Base-by-base conservation (phyloP, 2,888 invertebrate species). In the Eupithecia abbreviata region DNA sequence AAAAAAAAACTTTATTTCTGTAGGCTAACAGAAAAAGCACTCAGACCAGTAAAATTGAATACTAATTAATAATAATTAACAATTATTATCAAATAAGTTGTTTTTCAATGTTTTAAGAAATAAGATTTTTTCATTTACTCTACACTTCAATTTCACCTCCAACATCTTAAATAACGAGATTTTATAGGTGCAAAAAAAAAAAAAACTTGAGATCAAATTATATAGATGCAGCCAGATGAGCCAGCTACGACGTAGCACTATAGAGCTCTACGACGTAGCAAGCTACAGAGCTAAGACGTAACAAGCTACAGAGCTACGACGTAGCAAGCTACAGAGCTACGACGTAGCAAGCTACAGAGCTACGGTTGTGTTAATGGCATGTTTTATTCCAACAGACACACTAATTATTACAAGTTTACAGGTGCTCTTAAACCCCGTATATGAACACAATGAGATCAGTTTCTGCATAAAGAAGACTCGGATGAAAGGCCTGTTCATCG, bases 361-460 rank as follows among this genome's bases (percentile, higher is more conserved):
- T 42, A n/a, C 55, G 62, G 30, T n/a, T 2, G n/a, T 47, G 5
- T 5, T 15, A 9, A 55, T n/a, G 55, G 7, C n/a, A n/a, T n/a
- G 55, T 55, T 9, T 51, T 42, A 42, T 7, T 42, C 1, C 73
- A 18, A 72, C 5, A 9, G 13, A 41, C 4, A 18, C 7, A 30
- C 30, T 74, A 55, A 77, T 73, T 47, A 66, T 71, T 10, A 76
- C 68, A 74, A 79, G 77, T 47, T 87, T 87, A 55, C 88, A 97
- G 96, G 98, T 98, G 5, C 96, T 97, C 72, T 95, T 98, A 72
- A 98, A 99, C 87, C 97, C 98, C 0, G 95, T 96, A 0, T 98
- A 97, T 88, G 96, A 96, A 86, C 93, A 96, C 10, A 87, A 92
- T 0, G 98, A 99, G 88, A 85, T 98, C 3, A 95, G 96, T 74